Percentiles rank a stretch among this genome's conserved stretches.
phyloP scores from a whole-genome alignment of 2,113 vertebrate genomes.

The Anarrhichthys ocellatus region DNA sequence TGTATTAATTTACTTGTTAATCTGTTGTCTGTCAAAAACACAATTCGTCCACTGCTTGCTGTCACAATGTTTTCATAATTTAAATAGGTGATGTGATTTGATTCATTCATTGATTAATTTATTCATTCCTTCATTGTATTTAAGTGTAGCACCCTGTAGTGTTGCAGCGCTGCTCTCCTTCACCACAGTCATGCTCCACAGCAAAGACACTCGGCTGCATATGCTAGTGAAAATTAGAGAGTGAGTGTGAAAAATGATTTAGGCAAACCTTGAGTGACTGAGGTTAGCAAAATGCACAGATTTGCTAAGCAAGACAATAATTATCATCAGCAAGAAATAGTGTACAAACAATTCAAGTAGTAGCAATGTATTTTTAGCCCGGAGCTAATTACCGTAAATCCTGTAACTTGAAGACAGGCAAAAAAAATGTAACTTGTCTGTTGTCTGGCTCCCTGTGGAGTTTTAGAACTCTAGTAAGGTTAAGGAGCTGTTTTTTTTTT shows the following conservation, averaged over 20 bases:
- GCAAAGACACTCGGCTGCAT: neutral
- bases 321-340: neutral
- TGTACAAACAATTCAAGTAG: neutral
- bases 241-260: neutral
- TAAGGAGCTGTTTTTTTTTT: neutral
- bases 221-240: neutral
- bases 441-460: neutral
- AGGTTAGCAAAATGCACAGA: neutral
- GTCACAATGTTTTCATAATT: neutral
- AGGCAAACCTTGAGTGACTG: neutral
- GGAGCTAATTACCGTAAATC: neutral
- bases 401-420: neutral
- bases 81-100: constrained; percentile 1
- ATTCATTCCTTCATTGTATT: neutral
- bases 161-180: neutral
- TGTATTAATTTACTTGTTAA: neutral
- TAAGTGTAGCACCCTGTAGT: neutral
- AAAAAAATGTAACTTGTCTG: too few species aligned
- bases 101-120: constrained; percentile 3
- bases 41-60: neutral
- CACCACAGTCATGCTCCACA: neutral
- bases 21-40: neutral
- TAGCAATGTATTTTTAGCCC: neutral
- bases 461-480: neutral
- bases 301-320: neutral